These are phyloP conservation scores for Rhopalosiphum maidis DNA, from an alignment of 1,140 invertebrate genomes.

Conservation along the genomic window DNA sequence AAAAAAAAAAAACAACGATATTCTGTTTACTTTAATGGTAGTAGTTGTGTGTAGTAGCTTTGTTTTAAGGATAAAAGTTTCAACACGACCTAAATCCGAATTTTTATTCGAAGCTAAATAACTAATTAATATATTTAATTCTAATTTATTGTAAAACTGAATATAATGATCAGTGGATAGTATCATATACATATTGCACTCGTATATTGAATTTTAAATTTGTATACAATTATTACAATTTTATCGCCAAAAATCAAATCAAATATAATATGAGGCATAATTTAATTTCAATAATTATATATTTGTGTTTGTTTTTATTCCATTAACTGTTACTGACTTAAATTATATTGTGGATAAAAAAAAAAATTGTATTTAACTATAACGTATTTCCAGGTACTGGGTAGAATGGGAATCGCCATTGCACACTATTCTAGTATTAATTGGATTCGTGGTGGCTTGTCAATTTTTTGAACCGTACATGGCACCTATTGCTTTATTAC, in stretches of 20 bases:
- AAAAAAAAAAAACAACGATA: background rate
- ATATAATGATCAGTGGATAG: background rate
- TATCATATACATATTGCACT: background rate
- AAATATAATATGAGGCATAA: background rate
- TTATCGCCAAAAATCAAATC: background rate
- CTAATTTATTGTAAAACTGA: background rate
- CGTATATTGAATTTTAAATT: background rate
- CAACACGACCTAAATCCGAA: background rate
- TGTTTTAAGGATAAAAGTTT: background rate
- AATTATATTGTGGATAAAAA: background rate
- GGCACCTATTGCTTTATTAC: constrained; percentile 76
- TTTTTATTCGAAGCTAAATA: background rate
- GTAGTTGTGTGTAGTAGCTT: background rate
- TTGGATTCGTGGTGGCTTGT: constrained; percentile 80
- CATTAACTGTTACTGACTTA: background rate
- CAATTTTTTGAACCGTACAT: constrained; percentile 90
- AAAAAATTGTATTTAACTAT: background rate
- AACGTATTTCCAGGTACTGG: constrained; percentile 76
- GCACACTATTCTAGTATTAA: constrained; percentile 85
- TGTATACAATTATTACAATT: background rate
- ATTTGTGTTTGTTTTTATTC: background rate
- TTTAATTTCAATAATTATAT: background rate
- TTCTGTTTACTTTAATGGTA: background rate
- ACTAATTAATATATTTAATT: too few relatives aligned
- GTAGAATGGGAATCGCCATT: constrained; percentile 95